Evolutionary conservation across 2,888 invertebrate genomes (phyloP), one percentile per base, ranked within the genome.

Genomic region (Chrysotoxum bicinctum): DNA sequence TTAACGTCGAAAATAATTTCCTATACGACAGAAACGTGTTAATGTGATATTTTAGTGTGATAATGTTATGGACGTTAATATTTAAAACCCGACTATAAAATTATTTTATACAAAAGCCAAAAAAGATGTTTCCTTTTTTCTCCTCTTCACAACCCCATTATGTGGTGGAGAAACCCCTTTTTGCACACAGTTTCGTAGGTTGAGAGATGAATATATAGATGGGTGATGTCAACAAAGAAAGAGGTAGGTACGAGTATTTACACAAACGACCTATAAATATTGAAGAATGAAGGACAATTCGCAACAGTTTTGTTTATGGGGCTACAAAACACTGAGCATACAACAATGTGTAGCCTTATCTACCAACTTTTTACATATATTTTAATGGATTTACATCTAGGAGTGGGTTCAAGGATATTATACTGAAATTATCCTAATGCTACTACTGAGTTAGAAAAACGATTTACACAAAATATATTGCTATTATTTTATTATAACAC

Each of bases 271-370:
- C 84, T 79, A 79, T 84, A 79, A 79, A 84, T 79, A 84, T 84
- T 84, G 79, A 84, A 84, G 84, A 79, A 84, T 84, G 79, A 84
- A 84, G 80, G 84, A 80, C 84, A 80, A 76, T 84, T 84, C 79
- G 84, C 79, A 84, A 84, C 84, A 84, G 84, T 75, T 84, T 84
- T 84, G 79, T 84, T 84, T 84, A 84, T 72, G 21, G 50, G 21
- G 50, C 75, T 75, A 76, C 75, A 79, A 79, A 82, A 75, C 50
- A 79, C 62, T 45, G 43, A 45, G 19, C 43, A 19, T 45, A 45
- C 43, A 43, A 43, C 16, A 19, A 45, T 9, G 43, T 45, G 43
- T 9, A 19, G 19, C 43, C 43, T 19, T 45, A 69, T 45, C 77
- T 64, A 69, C 60, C 68, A 54, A 68, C 72, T 58, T 56, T 23